Evolutionary conservation across 2,797 vertebrate genomes (phyloP).

Genomic region (Acipenser ruthenus): DNA sequence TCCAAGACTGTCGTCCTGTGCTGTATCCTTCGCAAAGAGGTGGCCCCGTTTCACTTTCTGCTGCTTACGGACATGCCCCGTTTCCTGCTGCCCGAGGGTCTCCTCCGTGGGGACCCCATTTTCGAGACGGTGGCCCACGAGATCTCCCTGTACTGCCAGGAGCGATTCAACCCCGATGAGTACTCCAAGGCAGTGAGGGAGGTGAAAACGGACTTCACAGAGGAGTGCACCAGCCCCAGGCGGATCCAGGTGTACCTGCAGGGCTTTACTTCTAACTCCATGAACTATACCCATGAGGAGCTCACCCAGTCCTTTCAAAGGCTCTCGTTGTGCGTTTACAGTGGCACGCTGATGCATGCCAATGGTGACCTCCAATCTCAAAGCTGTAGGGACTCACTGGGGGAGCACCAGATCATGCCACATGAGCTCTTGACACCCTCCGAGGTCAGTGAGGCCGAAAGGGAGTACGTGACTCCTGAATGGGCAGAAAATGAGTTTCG

Average conservation of each 20-base stretch:
- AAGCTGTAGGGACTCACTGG: constrained; percentile 59
- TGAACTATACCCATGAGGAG: constrained; percentile 48
- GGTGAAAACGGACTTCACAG: constrained; percentile 75
- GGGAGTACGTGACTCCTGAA: constrained; percentile 84
- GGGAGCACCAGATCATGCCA: constrained; percentile 34
- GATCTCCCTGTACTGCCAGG: constrained; percentile 70
- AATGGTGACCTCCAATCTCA: constrained; percentile 42
- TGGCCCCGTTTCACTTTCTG: constrained; percentile 85
- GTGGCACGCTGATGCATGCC: constrained; percentile 30
- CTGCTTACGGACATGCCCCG: constrained; percentile 87
- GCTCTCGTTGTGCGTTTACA: constrained; percentile 66
- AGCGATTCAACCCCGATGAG: constrained; percentile 82
- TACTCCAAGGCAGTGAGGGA: constrained; percentile 89
- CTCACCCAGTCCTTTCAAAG: constrained; percentile 65
- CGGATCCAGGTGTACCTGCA: constrained; percentile 71
- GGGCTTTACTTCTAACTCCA: constrained; percentile 29
- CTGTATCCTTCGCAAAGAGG: constrained; percentile 78
- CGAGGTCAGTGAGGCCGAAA: constrained; percentile 60
- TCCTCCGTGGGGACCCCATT: constrained; percentile 60
- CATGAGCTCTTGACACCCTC: constrained; percentile 28
- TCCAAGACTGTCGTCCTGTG: constrained; percentile 97
- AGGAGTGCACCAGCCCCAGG: constrained; percentile 80
- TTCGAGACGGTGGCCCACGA: constrained; percentile 77
- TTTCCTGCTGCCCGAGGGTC: constrained; percentile 80
- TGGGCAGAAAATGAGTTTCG: constrained; percentile 74